Percentiles rank a stretch among this genome's conserved stretches.
phyloP scores from a whole-genome alignment of 2,113 vertebrate species.

The Corythaixoides concolor region DNA sequence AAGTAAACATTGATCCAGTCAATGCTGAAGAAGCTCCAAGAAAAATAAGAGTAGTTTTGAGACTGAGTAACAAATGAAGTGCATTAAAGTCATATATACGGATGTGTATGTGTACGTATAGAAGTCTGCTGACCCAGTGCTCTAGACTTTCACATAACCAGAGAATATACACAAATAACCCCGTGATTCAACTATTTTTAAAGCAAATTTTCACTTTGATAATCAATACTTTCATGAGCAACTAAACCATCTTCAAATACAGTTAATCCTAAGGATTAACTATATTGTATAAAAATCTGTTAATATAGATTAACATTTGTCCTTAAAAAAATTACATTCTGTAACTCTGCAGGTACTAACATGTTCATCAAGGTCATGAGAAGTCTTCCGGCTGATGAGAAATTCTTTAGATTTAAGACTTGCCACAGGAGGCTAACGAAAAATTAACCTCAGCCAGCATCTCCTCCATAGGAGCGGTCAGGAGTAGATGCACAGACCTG shows the following conservation, averaged over 20 bases:
- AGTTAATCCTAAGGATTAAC: not conserved
- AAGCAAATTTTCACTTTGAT: not conserved
- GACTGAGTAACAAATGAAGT: not conserved
- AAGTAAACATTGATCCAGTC: not conserved
- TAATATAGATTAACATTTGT: not conserved
- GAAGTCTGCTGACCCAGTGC: not conserved
- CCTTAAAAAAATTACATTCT: not conserved
- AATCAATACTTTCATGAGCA: not conserved
- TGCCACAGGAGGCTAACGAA: not conserved
- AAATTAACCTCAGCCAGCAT: not conserved
- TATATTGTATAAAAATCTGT: not conserved
- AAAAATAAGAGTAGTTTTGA: not conserved
- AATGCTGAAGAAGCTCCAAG: not conserved
- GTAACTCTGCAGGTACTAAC: not conserved
- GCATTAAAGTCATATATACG: fast-evolving
- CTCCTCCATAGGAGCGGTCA: not conserved
- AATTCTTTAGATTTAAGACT: not conserved
- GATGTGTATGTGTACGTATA: fast-evolving
- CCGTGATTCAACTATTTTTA: not conserved
- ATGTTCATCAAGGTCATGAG: not conserved
- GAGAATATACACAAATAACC: not conserved
- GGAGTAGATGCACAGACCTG: not conserved
- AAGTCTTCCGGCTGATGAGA: not conserved
- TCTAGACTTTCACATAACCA: not conserved
- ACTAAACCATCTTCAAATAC: not conserved